A percentile compares a stretch with the other conserved stretches of the same genome.
Evolutionary conservation across 2,888 invertebrate genomes (phyloP).

Genomic region (Toxonevra muliebris): DNA sequence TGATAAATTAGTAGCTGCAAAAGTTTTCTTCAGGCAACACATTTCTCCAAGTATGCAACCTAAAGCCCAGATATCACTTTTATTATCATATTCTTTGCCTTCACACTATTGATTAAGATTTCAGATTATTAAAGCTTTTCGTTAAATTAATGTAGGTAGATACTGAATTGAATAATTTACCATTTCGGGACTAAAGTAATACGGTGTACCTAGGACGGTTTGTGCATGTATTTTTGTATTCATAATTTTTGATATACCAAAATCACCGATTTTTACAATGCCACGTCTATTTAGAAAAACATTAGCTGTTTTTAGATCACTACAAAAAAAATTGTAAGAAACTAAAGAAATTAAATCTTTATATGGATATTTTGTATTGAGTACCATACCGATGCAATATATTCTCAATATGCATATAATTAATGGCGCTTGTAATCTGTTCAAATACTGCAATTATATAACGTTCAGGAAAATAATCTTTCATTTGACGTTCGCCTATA

Average conservation of each 20-base stretch:
- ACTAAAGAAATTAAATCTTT: too few relatives aligned
- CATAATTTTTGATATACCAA: slow-evolving; percentile 80
- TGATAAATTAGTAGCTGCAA: slow-evolving; percentile 77
- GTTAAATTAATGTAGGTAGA: background rate
- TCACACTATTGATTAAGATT: slow-evolving; percentile 70
- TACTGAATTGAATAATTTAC: slow-evolving; percentile 53
- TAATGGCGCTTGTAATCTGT: slow-evolving; percentile 75
- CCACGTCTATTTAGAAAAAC: slow-evolving; percentile 76
- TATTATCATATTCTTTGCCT: slow-evolving; percentile 78
- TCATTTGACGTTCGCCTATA: slow-evolving; percentile 66
- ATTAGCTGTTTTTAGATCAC: slow-evolving; percentile 79
- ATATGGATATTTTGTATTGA: background rate
- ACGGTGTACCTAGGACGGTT: slow-evolving; percentile 78
- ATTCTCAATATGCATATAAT: slow-evolving; percentile 76
- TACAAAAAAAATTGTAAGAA: slow-evolving; percentile 47
- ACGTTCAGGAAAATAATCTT: slow-evolving; percentile 69
- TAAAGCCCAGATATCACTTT: slow-evolving; percentile 82
- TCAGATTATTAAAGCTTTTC: background rate
- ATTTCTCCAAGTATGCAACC: slow-evolving; percentile 82
- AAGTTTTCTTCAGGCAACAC: slow-evolving; percentile 76
- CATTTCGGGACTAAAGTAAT: slow-evolving; percentile 79
- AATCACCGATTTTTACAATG: slow-evolving; percentile 77
- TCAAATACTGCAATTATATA: slow-evolving; percentile 72
- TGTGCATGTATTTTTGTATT: slow-evolving; percentile 73
- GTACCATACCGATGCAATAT: slow-evolving; percentile 68